Evolutionary conservation across 1,140 invertebrate species (phyloP).

Genomic region (Coelopa frigida): DNA sequence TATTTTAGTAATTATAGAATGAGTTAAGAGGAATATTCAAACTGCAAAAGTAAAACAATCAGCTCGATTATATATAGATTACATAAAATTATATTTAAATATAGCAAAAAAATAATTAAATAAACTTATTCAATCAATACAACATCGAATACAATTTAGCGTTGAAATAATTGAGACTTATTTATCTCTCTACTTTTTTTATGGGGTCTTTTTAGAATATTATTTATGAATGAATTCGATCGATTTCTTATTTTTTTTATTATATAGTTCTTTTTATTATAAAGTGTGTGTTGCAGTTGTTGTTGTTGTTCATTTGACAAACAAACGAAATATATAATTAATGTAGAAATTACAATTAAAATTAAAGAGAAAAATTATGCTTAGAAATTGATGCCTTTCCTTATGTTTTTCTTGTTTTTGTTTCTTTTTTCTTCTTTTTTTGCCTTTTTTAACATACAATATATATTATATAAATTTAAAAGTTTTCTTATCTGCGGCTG

Average conservation of each 20-base stretch:
- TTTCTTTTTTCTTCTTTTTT: conserved; percentile 17
- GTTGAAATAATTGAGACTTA: too few species aligned
- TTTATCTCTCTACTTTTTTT: conserved; percentile 8
- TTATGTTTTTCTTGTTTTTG: conserved; percentile 21
- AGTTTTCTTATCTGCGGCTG: too few species aligned
- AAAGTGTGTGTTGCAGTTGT: conserved; percentile 8
- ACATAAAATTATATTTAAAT: too few species aligned
- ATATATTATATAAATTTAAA: not conserved
- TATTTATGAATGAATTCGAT: conserved; percentile 8
- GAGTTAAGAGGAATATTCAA: too few species aligned
- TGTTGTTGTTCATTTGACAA: conserved; percentile 2
- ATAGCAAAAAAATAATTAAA: too few species aligned
- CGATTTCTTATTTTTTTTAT: conserved; percentile 9
- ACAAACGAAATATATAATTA: conserved; percentile 7
- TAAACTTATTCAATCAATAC: too few species aligned
- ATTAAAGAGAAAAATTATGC: conserved; percentile 10
- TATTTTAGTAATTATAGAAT: too few species aligned
- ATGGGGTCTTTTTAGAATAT: conserved; percentile 6
- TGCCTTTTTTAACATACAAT: conserved; percentile 25
- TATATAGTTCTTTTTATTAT: conserved; percentile 4
- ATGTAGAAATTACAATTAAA: conserved; percentile 9
- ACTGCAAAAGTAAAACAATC: too few species aligned
- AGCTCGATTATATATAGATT: too few species aligned
- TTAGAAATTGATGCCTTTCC: conserved; percentile 18
- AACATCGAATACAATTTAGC: too few species aligned